Percentiles rank a stretch among this genome's conserved stretches.
phyloP scores from a whole-genome alignment of 2,113 vertebrate genomes.

The Dromas ardeola region DNA sequence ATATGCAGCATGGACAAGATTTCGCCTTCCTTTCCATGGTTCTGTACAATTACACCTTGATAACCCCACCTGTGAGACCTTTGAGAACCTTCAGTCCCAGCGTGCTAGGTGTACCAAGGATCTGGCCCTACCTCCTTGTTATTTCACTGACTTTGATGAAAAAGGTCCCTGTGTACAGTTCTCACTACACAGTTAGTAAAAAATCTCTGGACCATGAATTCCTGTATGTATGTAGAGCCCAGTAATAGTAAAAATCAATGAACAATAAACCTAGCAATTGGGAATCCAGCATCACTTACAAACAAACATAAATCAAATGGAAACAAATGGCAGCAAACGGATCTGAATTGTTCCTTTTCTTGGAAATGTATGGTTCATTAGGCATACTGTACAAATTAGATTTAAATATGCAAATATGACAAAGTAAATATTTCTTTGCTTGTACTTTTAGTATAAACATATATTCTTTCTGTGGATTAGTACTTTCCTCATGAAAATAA shows the following conservation, averaged over 20 bases:
- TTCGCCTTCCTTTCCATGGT: not conserved
- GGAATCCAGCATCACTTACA: not conserved
- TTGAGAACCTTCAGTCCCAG: not conserved
- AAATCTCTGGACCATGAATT: not conserved
- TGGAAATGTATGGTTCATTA: not conserved
- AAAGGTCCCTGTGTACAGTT: not conserved
- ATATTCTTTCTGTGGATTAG: not conserved
- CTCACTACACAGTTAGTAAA: not conserved
- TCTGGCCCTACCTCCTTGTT: not conserved
- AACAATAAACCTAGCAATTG: not conserved
- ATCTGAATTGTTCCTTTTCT: not conserved
- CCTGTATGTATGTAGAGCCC: not conserved
- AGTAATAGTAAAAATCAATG: not conserved
- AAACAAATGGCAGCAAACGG: not conserved
- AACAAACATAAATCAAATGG: not conserved
- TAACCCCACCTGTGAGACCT: not conserved
- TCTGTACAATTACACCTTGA: not conserved
- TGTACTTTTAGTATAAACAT: not conserved
- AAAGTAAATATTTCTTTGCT: not conserved
- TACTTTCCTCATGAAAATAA: not conserved
- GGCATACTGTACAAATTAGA: not conserved
- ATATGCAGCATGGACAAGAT: not conserved
- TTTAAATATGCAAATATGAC: not conserved
- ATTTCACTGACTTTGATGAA: not conserved
- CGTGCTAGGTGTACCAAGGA: not conserved